Base-by-base conservation (phyloP, 1,140 invertebrate species). In the Patella vulgata region DNA sequence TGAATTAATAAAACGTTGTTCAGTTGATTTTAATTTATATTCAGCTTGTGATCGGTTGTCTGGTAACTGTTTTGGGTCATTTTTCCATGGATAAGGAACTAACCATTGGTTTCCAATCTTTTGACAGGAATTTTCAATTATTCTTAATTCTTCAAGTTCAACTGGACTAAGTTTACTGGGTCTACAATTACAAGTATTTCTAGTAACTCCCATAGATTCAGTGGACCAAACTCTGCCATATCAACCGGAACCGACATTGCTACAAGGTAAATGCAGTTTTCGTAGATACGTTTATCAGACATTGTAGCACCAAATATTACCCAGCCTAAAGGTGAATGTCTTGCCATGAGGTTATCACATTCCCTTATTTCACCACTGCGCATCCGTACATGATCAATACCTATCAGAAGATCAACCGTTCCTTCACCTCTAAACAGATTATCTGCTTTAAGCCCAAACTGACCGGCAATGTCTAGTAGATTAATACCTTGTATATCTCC, bases 61-160 rank as follows among this genome's bases (percentile, higher is more conserved):
- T 27, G 52, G 52, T 17, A 63, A 39, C 14, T n/a, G 14, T 12
- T 47, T 25, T 9, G 51, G 60, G 56, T 63, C 33, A n/a, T 30
- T 55, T 42, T 43, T 55, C 60, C 60, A 63, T 14, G 52, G 60
- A 48, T 50, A 63, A 3, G 42, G 21, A n/a, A 36, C 47, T 19
- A 39, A 30, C 60, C 60, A 63, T 9, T 28, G 50, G n/a, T 63
- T 47, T 2, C 9, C 19, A 25, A 43, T n/a, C 2, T 46, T 31
- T 43, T 63, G 1, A 63, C 14, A 14, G 23, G 9, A 25, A 52
- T 27, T 44, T 44, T 27, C 33, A 40, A 52, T 31, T 60, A 36
- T 42, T 53, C 39, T 31, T 42, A 14, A 43, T 43, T 40, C 36
- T 53, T 48, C 50, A 4, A 44, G 9, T 5, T 28, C 31, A 52